A percentile compares a stretch with the other conserved stretches of the same genome.
Conservation (phyloP, 2,797 vertebrate genomes). For the Nasua narica region DNA sequence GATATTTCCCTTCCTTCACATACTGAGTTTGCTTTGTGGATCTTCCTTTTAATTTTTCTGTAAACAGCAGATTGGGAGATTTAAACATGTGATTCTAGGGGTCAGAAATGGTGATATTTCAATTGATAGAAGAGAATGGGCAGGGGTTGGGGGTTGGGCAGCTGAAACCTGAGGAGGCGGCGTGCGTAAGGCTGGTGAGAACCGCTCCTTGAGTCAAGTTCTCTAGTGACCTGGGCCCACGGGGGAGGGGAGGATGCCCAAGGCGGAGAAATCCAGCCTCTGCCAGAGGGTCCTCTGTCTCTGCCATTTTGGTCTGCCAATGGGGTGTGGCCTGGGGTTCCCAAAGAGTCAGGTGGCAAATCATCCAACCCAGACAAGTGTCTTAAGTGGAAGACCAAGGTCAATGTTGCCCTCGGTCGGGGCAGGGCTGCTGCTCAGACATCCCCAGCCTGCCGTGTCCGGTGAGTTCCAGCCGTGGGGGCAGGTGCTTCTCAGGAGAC, state of each 20-base stretch:
- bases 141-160: neutral
- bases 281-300: neutral
- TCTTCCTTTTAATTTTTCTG: neutral
- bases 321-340: neutral
- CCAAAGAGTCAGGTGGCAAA: neutral
- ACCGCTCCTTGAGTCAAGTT: rapidly evolving
- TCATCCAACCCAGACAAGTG: neutral
- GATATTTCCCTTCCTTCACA: neutral
- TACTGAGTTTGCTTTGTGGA: neutral
- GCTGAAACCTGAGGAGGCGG: neutral
- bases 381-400: neutral
- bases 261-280: neutral
- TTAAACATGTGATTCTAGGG: neutral
- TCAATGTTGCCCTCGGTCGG: neutral
- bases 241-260: neutral
- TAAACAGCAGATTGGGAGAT: neutral
- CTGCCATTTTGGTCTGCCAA: neutral
- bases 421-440: neutral
- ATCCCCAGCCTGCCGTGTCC: neutral
- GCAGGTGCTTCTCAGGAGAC: neutral
- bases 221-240: too few species aligned
- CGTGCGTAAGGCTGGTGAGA: too few species aligned
- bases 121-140: neutral
- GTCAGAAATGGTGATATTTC: neutral
- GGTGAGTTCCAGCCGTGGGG: neutral